Conservation (phyloP, 2,113 vertebrate species). For the Aegypius monachus region DNA sequence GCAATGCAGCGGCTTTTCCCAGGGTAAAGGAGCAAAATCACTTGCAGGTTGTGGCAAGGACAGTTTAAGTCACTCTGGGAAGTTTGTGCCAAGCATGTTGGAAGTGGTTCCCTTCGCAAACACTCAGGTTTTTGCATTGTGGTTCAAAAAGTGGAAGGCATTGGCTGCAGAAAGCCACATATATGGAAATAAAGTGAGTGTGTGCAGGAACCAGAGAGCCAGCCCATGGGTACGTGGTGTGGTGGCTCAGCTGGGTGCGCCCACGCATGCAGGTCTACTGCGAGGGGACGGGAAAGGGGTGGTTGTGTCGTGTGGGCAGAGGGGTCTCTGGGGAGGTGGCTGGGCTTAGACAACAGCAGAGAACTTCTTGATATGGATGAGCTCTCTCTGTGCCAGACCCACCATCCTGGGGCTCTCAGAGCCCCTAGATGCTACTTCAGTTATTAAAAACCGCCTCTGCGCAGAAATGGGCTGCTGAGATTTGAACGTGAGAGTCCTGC, state of each 20-base stretch:
- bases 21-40: neutral
- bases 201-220: no score
- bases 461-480: neutral
- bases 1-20: neutral
- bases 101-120: neutral
- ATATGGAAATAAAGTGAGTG: neutral
- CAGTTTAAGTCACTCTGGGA: neutral
- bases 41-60: rapidly evolving
- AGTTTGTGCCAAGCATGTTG: neutral
- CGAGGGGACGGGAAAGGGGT: neutral
- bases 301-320: neutral
- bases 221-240: neutral
- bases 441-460: rapidly evolving
- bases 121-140: neutral
- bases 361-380: neutral
- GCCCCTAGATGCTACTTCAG: neutral
- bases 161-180: neutral
- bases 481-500: no score
- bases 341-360: neutral
- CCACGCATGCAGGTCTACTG: neutral
- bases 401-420: neutral
- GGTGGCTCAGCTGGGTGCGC: rapidly evolving
- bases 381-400: neutral
- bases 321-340: neutral
- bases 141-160: neutral